Conservation (phyloP, 2,888 invertebrate species). For the Atethmia centrago region DNA sequence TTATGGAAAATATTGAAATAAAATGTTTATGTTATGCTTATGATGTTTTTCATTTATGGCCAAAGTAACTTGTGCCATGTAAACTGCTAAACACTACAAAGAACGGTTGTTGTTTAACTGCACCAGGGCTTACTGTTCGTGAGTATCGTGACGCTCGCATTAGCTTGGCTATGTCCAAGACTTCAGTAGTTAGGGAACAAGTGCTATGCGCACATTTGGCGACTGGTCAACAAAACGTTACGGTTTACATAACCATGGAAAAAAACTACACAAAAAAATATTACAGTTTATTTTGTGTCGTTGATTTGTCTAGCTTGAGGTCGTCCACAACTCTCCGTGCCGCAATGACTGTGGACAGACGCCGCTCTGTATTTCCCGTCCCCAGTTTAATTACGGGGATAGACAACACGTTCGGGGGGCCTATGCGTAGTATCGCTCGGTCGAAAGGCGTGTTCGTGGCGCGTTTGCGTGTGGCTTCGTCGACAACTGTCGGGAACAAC, state of each 20-base stretch:
- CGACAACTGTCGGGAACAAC: neutral
- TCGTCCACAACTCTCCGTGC: neutral
- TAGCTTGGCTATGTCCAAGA: neutral
- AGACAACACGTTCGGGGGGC: neutral
- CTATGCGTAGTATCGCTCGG: neutral
- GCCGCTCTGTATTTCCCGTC: neutral
- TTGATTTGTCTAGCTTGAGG: neutral
- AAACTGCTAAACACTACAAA: neutral
- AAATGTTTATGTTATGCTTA: slow-evolving; percentile 89
- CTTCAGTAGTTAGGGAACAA: neutral
- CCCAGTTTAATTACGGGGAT: slow-evolving; percentile 27
- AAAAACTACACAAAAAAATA: neutral
- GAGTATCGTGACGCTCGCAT: no score
- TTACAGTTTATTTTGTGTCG: slow-evolving; percentile 10
- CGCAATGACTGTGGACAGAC: neutral
- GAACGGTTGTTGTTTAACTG: neutral
- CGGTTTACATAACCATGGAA: neutral
- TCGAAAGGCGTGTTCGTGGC: neutral
- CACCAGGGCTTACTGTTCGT: neutral
- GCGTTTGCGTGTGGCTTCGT: neutral
- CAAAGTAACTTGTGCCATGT: neutral
- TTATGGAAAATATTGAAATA: slow-evolving; percentile 86
- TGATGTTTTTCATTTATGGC: slow-evolving; percentile 58
- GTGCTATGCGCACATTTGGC: neutral
- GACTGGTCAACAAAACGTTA: no score